phyloP scores from a whole-genome alignment of 2,113 vertebrate genomes.

The Pangasianodon hypophthalmus region DNA sequence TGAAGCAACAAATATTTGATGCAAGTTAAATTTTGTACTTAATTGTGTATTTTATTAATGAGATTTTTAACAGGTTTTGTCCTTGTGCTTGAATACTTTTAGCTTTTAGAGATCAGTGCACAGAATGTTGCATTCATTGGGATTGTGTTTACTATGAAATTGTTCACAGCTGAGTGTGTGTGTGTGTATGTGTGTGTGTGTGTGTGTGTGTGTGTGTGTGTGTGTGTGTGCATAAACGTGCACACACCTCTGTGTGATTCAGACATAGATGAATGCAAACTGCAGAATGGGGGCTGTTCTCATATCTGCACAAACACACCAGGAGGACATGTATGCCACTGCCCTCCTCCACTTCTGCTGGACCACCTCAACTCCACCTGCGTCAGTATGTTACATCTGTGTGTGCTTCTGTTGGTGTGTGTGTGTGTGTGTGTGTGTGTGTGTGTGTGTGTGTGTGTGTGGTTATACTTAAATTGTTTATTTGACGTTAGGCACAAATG shows the following conservation, averaged over 20 bases:
- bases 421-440: not conserved
- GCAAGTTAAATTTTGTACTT: not conserved
- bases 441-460: not conserved
- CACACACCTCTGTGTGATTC: not conserved
- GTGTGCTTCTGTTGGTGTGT: not conserved
- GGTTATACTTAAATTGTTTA: not conserved
- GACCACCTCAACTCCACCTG: conserved; percentile 68
- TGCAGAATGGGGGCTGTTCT: conserved; percentile 76
- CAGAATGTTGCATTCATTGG: not conserved
- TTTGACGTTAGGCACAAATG: not conserved
- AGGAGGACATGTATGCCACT: conserved; percentile 72
- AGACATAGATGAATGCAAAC: conserved; percentile 80
- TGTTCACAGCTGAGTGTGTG: conserved; percentile 6
- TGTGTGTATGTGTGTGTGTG: conserved; percentile 17
- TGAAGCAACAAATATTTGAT: not conserved
- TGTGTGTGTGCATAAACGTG: no score
- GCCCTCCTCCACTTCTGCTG: conserved; percentile 71
- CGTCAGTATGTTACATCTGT: conserved; percentile 65
- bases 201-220: conserved; percentile 22
- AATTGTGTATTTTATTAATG: not conserved
- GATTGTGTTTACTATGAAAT: not conserved
- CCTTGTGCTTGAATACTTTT: not conserved
- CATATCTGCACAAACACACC: conserved; percentile 74
- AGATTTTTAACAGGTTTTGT: not conserved
- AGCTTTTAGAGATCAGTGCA: not conserved